phyloP scores from a whole-genome alignment of 2,113 vertebrate species.

The Pardalotus punctatus region DNA sequence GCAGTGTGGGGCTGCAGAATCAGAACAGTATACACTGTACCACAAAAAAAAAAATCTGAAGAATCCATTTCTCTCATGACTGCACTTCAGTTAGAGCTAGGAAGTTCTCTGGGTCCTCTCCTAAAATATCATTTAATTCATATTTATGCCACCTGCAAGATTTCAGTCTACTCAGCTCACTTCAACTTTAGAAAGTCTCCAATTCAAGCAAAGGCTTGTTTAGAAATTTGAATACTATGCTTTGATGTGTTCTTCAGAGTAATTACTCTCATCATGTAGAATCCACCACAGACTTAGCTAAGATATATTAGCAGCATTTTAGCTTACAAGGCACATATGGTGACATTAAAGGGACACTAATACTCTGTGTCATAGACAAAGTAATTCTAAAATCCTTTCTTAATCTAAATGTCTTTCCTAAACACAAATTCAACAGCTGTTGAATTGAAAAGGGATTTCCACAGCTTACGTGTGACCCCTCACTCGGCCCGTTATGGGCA shows the following conservation, averaged over 20 bases:
- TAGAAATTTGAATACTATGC: neutral
- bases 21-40: neutral
- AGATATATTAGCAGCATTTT: neutral
- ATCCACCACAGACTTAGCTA: neutral
- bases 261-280: neutral
- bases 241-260: neutral
- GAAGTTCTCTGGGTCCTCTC: neutral
- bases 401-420: neutral
- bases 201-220: neutral
- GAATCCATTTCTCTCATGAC: neutral
- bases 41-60: neutral
- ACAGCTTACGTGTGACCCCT: neutral
- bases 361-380: neutral
- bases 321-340: neutral
- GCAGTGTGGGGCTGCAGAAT: neutral
- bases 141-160: neutral
- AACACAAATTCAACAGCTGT: neutral
- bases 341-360: neutral
- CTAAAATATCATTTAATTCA: neutral
- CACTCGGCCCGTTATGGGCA: neutral
- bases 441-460: neutral
- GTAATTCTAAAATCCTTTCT: neutral
- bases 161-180: neutral
- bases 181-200: neutral
- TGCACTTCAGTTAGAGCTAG: neutral